Evolutionary conservation across 2,888 invertebrate genomes (phyloP).

Genomic region (Syritta pipiens): DNA sequence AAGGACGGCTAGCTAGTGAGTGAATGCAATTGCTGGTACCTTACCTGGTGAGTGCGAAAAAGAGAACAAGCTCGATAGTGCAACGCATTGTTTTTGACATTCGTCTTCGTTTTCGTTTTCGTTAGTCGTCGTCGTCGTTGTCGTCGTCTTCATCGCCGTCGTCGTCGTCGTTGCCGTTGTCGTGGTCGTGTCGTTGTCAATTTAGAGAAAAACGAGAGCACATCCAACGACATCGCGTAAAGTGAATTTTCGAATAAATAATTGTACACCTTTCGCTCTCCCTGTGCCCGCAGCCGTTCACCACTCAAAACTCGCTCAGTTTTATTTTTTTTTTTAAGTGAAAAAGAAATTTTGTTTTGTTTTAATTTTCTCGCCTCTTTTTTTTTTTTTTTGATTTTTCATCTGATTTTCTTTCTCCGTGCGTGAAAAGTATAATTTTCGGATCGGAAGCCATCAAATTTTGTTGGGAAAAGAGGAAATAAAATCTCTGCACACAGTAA

Average conservation of each 20-base stretch:
- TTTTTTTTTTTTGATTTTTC: too few species aligned
- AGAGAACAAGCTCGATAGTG: constrained; percentile 12
- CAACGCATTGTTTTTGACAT: constrained; percentile 62
- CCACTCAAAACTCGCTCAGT: constrained; percentile 17
- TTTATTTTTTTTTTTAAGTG: constrained; percentile 30
- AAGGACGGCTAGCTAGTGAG: constrained; percentile 2
- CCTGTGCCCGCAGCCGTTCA: too few species aligned
- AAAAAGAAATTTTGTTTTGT: constrained; percentile 43
- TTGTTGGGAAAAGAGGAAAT: background rate
- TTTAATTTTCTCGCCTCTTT: constrained; percentile 20
- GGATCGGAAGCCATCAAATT: background rate
- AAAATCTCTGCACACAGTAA: background rate
- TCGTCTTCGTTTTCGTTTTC: constrained; percentile 41
- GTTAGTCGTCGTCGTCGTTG: constrained; percentile 7
- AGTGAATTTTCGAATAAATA: constrained; percentile 28
- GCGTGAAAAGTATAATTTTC: constrained; percentile 13
- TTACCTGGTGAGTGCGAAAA: constrained; percentile 2
- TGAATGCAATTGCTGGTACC: constrained; percentile 33
- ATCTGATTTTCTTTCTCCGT: constrained; percentile 12
- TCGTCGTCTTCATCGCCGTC: constrained; percentile 25
- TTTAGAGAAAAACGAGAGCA: constrained; percentile 56
- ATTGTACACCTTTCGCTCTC: too few species aligned
- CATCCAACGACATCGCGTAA: background rate
- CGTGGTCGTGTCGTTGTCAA: background rate
- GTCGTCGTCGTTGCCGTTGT: constrained; percentile 15